Base-by-base conservation (phyloP, 2,113 vertebrate genomes). In the Xenus cinereus region DNA sequence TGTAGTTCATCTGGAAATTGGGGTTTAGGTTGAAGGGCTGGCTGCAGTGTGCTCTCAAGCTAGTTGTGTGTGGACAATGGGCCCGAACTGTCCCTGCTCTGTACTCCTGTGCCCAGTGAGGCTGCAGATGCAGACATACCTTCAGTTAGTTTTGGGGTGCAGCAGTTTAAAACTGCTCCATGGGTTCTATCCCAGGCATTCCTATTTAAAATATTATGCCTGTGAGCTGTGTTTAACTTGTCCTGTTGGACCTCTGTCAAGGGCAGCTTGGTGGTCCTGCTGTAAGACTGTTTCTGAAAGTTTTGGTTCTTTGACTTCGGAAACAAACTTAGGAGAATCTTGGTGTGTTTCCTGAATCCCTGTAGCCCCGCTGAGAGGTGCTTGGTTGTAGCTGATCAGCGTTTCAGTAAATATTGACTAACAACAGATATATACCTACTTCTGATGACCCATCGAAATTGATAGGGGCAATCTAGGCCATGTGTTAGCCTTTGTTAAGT, bases 351-450 rank as follows among this genome's bases (percentile, higher is more conserved):
- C 14, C 16, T 54, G 84, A 50, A 3, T 67, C 12, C 1, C 6
- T 1, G 1, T 6, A 22, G 51, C 43, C 33, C n/a, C 1, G 1
- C 48, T 56, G 71, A 75, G 53, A 0, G 0, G 12, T 26, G 62
- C 21, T 30, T 0, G 2, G 18, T 1, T 24, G 51, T 28, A 1
- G 4, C 24, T 33, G 43, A 28, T 51, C 10, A 46, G 21, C 30
- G 7, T 68, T 64, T 75, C 56, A 27, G 83, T 21, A 75, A 2
- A 35, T 74, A 26, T 5, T 93, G 83, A 32, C 74, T 81, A 75
- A 12, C 39, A 79, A 2, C 43, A 85, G 66, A 35, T 14, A n/a
- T 0, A 5, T 26, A 16, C 39, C n/a, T 71, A 1, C 41, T 54
- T 57, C 68, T 77, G 32, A 51, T 94, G 87, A 46, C 56, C 87